Base-by-base conservation (phyloP, 1,140 invertebrate species). In the Apis cerana region DNA sequence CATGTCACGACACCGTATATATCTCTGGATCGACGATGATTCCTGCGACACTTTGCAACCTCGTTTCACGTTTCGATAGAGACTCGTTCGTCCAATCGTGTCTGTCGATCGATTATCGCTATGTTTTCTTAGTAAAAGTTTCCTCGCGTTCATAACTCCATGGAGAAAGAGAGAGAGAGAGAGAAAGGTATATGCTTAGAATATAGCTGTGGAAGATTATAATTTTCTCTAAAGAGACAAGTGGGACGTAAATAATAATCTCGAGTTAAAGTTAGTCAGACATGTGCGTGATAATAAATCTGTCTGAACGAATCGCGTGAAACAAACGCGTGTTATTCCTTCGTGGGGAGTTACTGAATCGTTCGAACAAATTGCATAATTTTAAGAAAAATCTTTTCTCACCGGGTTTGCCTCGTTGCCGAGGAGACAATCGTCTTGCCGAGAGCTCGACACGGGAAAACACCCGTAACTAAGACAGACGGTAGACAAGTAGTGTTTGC, bases 341-440 rank as follows among this genome's bases (percentile, higher is more conserved):
- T 9, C 2, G 0, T 48, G 61, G 13, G 11, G 8, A 68, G 23
- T 21, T n/a, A 64, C 0, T 15, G 13, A 48, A 52, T n/a, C 0
- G 21, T 23, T 69, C 7, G 48, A 69, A 15, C 65, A 69, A 52
- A 13, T 69, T 11, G 19, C 54, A 59, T 74, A 74, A 74, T 74
- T 74, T 71, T n/a, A 59, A 43, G 27, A 64, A 61, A 50, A 48
- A 50, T 75, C 9, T 21, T 75, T 43, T 75, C 13, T 52, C 33
- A 33, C 33, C 33, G 4, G 33, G 3, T 10, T 4, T 19, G 19
- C 43, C 21, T 13, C 17, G 48, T 13, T 11, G 11, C 13, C 54
- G n/a, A 43, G 71, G n/a, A 17, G 27, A 43, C 71, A 74, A 52
- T 2, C 71, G 54, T 74, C 54, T 23, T 59, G 15, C 7, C 21